These are phyloP conservation scores for Pristionchus pacificus DNA, from an alignment of 1,140 invertebrate species.

Conservation along the genomic window DNA sequence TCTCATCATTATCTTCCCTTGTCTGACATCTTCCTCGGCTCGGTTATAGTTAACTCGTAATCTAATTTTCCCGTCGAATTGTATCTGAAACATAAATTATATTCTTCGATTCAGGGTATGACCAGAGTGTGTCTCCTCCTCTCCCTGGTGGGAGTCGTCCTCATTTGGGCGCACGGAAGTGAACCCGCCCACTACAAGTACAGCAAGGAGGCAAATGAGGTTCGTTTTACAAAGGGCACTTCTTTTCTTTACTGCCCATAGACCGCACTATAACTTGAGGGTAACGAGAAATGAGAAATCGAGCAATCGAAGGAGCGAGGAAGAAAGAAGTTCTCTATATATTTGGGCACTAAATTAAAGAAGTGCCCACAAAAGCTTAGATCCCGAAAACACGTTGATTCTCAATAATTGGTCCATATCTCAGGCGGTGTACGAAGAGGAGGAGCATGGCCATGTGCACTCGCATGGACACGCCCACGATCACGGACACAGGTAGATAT, in stretches of 20 bases:
- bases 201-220: slow-evolving; percentile 26
- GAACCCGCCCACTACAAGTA: slow-evolving; percentile 29
- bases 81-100: too few species aligned
- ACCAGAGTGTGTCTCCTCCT: too few species aligned
- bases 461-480: slow-evolving; percentile 30
- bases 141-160: too few species aligned
- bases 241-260: background rate
- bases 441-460: slow-evolving; percentile 45
- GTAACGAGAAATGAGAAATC: too few species aligned
- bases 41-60: too few species aligned
- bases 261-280: background rate
- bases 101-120: too few species aligned
- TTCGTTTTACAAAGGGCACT: too few species aligned
- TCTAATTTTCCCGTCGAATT: too few species aligned
- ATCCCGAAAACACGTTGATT: slow-evolving; percentile 9
- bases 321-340: slow-evolving; percentile 2
- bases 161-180: too few species aligned
- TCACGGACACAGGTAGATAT: slow-evolving; percentile 23
- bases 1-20: too few species aligned
- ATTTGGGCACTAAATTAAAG: background rate
- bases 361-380: background rate
- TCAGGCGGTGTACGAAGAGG: slow-evolving; percentile 8
- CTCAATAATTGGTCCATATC: background rate
- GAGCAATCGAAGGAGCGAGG: background rate
- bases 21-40: too few species aligned